Evolutionary conservation across 2,888 invertebrate species (phyloP), one percentile per base, ranked within the genome.

Genomic region (Cactoblastis cactorum): DNA sequence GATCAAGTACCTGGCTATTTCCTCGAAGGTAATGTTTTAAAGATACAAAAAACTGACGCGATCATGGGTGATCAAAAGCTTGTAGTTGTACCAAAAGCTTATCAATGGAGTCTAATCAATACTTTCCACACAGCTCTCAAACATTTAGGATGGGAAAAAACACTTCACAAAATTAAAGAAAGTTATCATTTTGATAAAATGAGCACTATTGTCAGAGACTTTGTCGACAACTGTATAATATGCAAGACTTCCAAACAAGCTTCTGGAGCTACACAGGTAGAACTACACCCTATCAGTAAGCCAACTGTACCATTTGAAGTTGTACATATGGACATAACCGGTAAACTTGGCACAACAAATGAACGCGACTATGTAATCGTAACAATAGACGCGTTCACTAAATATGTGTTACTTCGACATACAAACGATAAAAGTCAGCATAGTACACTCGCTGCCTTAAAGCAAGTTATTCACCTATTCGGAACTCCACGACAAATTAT

Each of bases 111-210:
- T 4, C 3, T 22, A 3, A 22, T 22, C 22, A 3, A 22, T 4
- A 3, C 3, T 4, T 22, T 41, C n/a, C 41, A 41, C 22, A 12
- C 3, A n/a, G 41, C 6, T 1, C 22, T 41, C 1, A 41, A 41
- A 22, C 41, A 41, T n/a, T 22, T 17, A 11, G 47, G 86, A 66
- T 61, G 62, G 60, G 49, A 48, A 18, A 45, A 37, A 28, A 28
- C 41, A 15, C 32, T 49, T 1, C 11, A 18, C 14, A 48, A 48
- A 48, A 48, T 48, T 0, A 22, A 28, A 28, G 47, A 38, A 35
- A 15, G 19, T 24, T 48, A 24, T 24, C 24, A 24, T 14, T 48
- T 48, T 11, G 12, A n/a, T 4, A 48, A 37, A 12, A 48, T 48
- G 37, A 24, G 24, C 5, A 28, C 35, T 5, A 19, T 2, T 9